A percentile compares a stretch with the other conserved stretches of the same genome.
Conservation (phyloP, 2,113 vertebrate species). For the Jacana jacana region DNA sequence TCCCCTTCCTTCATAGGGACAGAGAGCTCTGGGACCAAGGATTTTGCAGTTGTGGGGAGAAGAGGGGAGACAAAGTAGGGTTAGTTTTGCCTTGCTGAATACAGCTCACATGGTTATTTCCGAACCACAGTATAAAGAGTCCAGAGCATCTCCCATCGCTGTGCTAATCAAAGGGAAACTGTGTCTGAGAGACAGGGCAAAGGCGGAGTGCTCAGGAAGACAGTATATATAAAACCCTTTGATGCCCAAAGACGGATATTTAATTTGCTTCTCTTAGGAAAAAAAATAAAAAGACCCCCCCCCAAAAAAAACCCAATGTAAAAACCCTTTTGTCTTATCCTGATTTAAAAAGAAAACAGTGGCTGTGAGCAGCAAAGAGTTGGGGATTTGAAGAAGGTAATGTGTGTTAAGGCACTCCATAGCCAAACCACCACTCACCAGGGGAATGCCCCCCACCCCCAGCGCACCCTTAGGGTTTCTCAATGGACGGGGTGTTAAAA, state of each 20-base stretch:
- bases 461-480: conserved; percentile 77
- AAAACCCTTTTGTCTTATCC: conserved; percentile 56
- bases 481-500: conserved; percentile 94
- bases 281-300: not conserved
- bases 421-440: conserved; percentile 51
- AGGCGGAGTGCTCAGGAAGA: conserved; percentile 50
- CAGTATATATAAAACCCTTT: conserved; percentile 65
- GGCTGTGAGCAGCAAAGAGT: conserved; percentile 63
- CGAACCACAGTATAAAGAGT: not conserved
- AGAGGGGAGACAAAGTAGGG: not conserved
- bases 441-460: conserved; percentile 41
- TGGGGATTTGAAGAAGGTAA: conserved; percentile 72
- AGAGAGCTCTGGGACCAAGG: conserved; percentile 37
- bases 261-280: conserved; percentile 66
- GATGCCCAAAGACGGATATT: conserved; percentile 67
- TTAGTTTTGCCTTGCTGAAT: conserved; percentile 18
- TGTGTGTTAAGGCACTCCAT: conserved; percentile 80
- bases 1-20: conserved; percentile 76
- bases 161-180: conserved; percentile 29
- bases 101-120: conserved; percentile 39
- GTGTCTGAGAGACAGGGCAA: conserved; percentile 30
- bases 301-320: not conserved
- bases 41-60: not conserved
- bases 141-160: conserved; percentile 50
- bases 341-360: conserved; percentile 68